phyloP scores from a whole-genome alignment of 1,140 invertebrate genomes.

The Zeugodacus cucurbitae region DNA sequence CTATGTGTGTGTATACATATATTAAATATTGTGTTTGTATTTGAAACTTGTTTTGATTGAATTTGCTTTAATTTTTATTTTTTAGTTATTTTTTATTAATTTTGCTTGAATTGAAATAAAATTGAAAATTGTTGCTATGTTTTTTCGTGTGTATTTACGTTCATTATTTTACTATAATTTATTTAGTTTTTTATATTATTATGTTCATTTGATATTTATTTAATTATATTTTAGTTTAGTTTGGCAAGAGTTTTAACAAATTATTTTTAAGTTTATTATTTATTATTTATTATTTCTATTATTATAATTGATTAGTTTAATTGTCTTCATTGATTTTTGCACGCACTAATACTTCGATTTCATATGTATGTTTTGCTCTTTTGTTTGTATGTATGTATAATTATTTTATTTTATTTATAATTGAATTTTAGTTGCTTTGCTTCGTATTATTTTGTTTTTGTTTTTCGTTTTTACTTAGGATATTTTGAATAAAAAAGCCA shows the following conservation, averaged over 20 bases:
- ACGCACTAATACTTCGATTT: neutral
- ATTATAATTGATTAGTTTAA: neutral
- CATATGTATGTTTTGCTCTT: neutral
- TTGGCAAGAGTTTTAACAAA: conserved; percentile 35
- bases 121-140: neutral
- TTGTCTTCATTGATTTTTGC: neutral
- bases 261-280: neutral
- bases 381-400: neutral
- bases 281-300: conserved; percentile 12
- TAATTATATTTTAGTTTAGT: conserved; percentile 25
- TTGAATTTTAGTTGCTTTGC: conserved; percentile 5
- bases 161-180: neutral
- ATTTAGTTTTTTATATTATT: neutral
- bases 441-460: neutral
- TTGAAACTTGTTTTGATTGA: conserved; percentile 29
- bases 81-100: too few relatives aligned
- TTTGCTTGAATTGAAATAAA: neutral
- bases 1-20: neutral
- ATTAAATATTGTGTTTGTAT: neutral
- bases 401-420: neutral
- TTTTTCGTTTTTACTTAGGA: neutral
- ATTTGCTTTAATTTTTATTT: neutral
- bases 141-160: neutral
- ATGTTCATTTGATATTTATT: neutral
- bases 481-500: conserved; percentile 40